These are phyloP conservation scores for Clistopyga incitator DNA, from an alignment of 2,888 invertebrate species.

Conservation along the genomic window DNA sequence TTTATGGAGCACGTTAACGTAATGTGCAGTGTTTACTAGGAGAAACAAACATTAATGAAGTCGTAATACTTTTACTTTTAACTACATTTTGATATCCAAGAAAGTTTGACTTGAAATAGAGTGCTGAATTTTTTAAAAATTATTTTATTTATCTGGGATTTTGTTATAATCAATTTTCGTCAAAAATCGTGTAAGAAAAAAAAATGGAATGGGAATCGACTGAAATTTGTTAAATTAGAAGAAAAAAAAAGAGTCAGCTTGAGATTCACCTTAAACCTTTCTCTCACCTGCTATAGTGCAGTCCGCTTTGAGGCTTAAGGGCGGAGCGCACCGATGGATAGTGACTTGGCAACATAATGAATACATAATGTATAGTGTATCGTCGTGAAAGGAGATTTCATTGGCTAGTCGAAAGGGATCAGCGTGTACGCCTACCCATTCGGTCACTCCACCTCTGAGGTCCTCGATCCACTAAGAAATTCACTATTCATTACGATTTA, in stretches of 20 bases:
- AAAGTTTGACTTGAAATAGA: neutral
- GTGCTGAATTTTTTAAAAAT: neutral
- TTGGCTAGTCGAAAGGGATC: constrained; percentile 77
- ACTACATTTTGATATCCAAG: neutral
- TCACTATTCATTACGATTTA: neutral
- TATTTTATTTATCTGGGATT: neutral
- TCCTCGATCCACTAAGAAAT: constrained; percentile 77
- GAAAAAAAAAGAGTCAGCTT: constrained; percentile 3
- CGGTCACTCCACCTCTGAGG: constrained; percentile 79
- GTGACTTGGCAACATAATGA: constrained; percentile 82
- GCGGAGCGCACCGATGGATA: constrained; percentile 81
- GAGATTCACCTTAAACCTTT: constrained; percentile 13
- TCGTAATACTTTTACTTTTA: neutral
- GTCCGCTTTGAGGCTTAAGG: constrained; percentile 72
- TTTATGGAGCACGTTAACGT: neutral
- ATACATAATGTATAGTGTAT: constrained; percentile 76
- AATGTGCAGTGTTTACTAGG: neutral
- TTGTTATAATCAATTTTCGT: too few relatives aligned
- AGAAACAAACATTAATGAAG: neutral
- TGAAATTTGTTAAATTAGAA: neutral
- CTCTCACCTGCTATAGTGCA: constrained; percentile 58
- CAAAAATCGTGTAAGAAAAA: neutral
- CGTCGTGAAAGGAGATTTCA: constrained; percentile 79
- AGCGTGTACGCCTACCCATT: constrained; percentile 80
- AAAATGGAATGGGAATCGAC: neutral